phyloP scores from a whole-genome alignment of 2,888 invertebrate genomes.

The Drosophila antonietae region DNA sequence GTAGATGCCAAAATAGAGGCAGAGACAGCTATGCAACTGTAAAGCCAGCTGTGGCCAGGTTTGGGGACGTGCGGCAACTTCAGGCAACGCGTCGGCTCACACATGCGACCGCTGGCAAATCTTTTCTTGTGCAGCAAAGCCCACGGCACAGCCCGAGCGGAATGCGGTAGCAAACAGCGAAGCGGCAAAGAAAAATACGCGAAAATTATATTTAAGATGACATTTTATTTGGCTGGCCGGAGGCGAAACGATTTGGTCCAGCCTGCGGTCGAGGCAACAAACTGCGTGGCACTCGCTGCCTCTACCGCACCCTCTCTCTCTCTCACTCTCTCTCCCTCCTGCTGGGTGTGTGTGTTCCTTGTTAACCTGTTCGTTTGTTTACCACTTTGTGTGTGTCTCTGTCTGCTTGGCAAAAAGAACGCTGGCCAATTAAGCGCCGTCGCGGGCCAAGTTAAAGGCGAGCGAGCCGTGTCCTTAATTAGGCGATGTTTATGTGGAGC shows the following conservation, averaged over 20 bases:
- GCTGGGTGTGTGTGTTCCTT: slow-evolving; percentile 16
- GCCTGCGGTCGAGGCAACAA: slow-evolving; percentile 35
- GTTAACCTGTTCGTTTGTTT: slow-evolving; percentile 67
- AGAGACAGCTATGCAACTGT: slow-evolving; percentile 45
- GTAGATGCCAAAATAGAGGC: too few relatives aligned
- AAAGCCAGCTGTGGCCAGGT: slow-evolving; percentile 7
- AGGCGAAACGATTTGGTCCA: slow-evolving; percentile 42
- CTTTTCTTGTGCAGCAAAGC: slow-evolving; percentile 57
- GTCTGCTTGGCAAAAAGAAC: slow-evolving; percentile 61
- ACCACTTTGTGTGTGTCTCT: slow-evolving; percentile 38
- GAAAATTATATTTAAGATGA: slow-evolving; percentile 80
- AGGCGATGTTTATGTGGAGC: slow-evolving; percentile 72
- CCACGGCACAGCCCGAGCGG: slow-evolving; percentile 13
- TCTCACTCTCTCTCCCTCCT: slow-evolving; percentile 16
- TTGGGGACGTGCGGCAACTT: not conserved
- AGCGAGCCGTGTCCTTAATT: slow-evolving; percentile 60
- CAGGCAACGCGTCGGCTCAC: slow-evolving; percentile 35
- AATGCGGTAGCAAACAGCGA: slow-evolving; percentile 51
- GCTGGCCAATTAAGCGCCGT: slow-evolving; percentile 67
- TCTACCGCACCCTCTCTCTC: not conserved
- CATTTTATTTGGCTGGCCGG: slow-evolving; percentile 64
- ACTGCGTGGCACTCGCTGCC: slow-evolving; percentile 8
- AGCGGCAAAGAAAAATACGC: slow-evolving; percentile 68
- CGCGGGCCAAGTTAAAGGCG: slow-evolving; percentile 36
- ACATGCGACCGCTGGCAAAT: slow-evolving; percentile 70